Evolutionary conservation across 2,797 vertebrate genomes (phyloP), one percentile per base, ranked within the genome.

Genomic region (Atherinosoma microstoma): DNA sequence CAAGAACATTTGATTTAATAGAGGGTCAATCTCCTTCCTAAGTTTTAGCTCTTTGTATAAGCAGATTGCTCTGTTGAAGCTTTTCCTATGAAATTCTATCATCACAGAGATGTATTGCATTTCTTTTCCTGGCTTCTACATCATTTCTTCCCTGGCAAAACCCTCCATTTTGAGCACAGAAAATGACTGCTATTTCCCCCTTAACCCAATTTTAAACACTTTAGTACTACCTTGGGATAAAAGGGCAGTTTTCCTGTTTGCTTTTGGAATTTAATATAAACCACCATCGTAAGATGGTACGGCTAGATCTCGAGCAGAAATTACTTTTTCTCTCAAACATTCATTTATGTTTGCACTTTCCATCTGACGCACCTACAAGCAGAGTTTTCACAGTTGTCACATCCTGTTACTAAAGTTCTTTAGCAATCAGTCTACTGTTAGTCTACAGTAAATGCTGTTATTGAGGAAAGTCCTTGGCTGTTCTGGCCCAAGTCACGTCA

Each of bases 201-300:
- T 91, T 94, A 95, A 95, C 92, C 84, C 89, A 93, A 95, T 95
- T 94, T 89, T 72, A 91, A 93, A 92, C 93, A 92, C 93, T 94
- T 94, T 90, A 93, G 86, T 73, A 80, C 79, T 89, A 84, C 88
- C 87, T 87, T 83, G 91, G 91, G 91, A 94, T 85, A 86, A 93
- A 91, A 88, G 81, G 88, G 83, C 88, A 90, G 84, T 88, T 93
- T 92, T 78, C 86, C 76, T 91, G 45, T 61, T 83, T 88, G 87
- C 86, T 91, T 90, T 90, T 86, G 70, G 84, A 92, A 93, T 94
- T 93, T 90, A 91, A 94, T 93, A 89, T 84, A 84, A 90, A 71
- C 73, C 85, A 70, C 67, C 73, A 83, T 74, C 91, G 89, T 89
- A 84, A 84, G 83, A 91, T 90, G 84, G 82, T 80, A 79, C 78